These are phyloP conservation scores for Microtus oregoni DNA, from an alignment of 2,113 vertebrate genomes.

Conservation along the genomic window DNA sequence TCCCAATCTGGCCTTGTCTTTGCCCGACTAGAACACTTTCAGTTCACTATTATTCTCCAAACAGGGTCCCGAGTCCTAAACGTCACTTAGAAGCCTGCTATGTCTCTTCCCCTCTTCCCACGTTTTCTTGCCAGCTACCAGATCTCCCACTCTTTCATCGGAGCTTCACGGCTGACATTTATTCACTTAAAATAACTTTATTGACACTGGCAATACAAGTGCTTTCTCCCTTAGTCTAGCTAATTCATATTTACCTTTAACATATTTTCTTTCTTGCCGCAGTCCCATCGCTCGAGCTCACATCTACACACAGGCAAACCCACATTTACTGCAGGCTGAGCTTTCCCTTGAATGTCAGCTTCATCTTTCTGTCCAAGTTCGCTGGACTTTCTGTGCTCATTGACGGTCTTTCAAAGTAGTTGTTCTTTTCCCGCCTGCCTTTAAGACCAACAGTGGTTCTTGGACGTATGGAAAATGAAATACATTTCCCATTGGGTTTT, in stretches of 20 bases:
- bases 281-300: no score
- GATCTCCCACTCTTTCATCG: neutral
- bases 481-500: neutral
- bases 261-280: neutral
- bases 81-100: accelerated
- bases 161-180: neutral
- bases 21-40: neutral
- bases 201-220: neutral
- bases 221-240: neutral
- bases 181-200: neutral
- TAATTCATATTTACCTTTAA: neutral
- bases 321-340: neutral
- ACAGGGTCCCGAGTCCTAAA: neutral
- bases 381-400: neutral
- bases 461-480: neutral
- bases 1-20: neutral
- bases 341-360: neutral
- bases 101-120: neutral
- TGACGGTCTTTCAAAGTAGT: neutral
- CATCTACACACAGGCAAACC: no score
- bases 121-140: neutral
- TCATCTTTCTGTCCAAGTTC: neutral
- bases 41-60: neutral
- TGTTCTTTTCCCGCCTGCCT: neutral
- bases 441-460: neutral